A percentile compares a stretch with the other conserved stretches of the same genome.
Evolutionary conservation across 2,888 invertebrate species (phyloP).

Genomic region (Druceiella hillmani): DNA sequence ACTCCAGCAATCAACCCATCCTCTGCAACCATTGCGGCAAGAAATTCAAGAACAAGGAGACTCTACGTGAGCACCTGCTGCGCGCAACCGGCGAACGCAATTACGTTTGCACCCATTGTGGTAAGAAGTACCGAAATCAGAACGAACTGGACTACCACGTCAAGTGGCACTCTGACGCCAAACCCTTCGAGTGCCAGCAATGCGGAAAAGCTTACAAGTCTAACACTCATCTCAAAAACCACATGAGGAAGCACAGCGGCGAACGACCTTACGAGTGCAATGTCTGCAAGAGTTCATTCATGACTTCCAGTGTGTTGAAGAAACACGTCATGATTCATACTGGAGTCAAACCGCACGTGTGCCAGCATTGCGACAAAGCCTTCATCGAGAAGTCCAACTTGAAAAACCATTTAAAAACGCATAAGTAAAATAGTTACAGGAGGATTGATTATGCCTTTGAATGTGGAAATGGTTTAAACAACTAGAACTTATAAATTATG

Average conservation of each 20-base stretch:
- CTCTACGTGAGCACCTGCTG: slow-evolving; percentile 16
- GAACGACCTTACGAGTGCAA: slow-evolving; percentile 16
- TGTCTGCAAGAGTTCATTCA: slow-evolving; percentile 19
- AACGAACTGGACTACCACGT: slow-evolving; percentile 13
- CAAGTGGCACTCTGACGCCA: slow-evolving; percentile 15
- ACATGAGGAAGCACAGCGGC: slow-evolving; percentile 16
- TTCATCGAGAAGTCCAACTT: slow-evolving; percentile 21
- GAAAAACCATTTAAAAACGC: slow-evolving; percentile 19
- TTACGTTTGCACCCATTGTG: slow-evolving; percentile 12
- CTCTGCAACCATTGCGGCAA: slow-evolving; percentile 16
- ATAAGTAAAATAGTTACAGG: too few relatives aligned
- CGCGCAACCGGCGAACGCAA: slow-evolving; percentile 10
- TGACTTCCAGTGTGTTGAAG: slow-evolving; percentile 18
- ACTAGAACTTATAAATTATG: too few relatives aligned
- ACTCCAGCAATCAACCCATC: slow-evolving; percentile 9
- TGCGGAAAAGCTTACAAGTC: slow-evolving; percentile 15
- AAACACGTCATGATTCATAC: slow-evolving; percentile 19
- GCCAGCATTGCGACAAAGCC: slow-evolving; percentile 18
- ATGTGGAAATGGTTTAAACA: too few relatives aligned
- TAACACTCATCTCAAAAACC: slow-evolving; percentile 11
- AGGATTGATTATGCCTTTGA: too few relatives aligned
- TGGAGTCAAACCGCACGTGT: slow-evolving; percentile 18
- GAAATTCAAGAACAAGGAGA: slow-evolving; percentile 16
- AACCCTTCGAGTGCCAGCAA: slow-evolving; percentile 12
- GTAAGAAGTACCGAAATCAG: slow-evolving; percentile 12